phyloP scores from a whole-genome alignment of 2,113 vertebrate genomes.

The Phoenicopterus ruber region DNA sequence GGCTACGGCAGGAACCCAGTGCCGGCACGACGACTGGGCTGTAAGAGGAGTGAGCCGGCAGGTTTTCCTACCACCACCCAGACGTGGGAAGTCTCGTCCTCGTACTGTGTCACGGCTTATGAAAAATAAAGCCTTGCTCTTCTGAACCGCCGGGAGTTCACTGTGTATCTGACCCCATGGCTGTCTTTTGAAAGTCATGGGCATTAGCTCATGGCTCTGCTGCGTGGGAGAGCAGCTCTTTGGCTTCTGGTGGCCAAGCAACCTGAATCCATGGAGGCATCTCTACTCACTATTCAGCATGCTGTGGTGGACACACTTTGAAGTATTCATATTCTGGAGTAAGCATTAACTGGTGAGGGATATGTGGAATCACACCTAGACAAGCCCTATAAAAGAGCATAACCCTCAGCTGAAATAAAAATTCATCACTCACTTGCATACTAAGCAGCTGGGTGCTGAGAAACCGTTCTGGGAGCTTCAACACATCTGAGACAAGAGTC shows the following conservation, averaged over 20 bases:
- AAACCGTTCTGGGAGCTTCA: background rate
- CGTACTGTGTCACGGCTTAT: rapidly evolving
- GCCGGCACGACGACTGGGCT: too few species aligned
- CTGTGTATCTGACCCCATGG: rapidly evolving
- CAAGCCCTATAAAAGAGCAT: background rate
- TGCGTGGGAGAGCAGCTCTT: background rate
- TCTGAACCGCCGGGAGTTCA: rapidly evolving
- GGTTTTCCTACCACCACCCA: background rate
- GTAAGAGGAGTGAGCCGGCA: background rate
- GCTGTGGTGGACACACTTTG: background rate
- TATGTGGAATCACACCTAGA: background rate
- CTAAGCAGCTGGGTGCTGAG: background rate
- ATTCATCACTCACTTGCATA: background rate
- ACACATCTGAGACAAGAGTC: background rate
- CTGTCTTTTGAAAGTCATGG: background rate
- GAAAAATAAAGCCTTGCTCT: background rate
- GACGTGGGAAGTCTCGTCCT: background rate
- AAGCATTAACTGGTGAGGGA: background rate
- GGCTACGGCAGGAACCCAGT: background rate
- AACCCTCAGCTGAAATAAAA: background rate
- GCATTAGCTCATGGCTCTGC: rapidly evolving
- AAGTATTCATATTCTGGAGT: background rate
- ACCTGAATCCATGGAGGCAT: background rate
- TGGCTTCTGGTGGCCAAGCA: background rate
- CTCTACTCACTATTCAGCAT: background rate